Evolutionary conservation across 1,140 invertebrate species (phyloP), one percentile per base, ranked within the genome.

Genomic region (Apolygus lucorum): DNA sequence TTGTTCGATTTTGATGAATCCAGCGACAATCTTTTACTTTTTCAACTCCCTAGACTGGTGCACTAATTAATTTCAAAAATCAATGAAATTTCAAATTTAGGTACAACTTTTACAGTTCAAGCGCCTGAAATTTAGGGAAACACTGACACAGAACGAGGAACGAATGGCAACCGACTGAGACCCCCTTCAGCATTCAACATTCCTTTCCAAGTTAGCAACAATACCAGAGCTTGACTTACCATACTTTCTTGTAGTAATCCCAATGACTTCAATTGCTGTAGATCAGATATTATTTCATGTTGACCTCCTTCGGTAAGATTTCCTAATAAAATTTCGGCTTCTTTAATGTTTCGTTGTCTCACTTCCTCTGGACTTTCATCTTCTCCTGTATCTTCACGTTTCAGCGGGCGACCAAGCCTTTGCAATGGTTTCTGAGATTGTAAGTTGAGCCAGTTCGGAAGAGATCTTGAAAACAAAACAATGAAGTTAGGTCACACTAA

Each of bases 201-300:
- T n/a, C n/a, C n/a, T n/a, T n/a, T n/a, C n/a, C 34, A 42, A 17
- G 34, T 42, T 42, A 42, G 34, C 34, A n/a, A n/a, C n/a, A n/a
- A n/a, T n/a, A n/a, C 17, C 34, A 8, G 34, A 42, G 34, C 34
- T 8, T 11, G 77, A 80, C 84, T 82, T 76, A 90, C 91, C 85
- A 96, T 88, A 76, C 91, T 95, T 79, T 98, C 94, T 77, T 95
- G 93, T 27, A 98, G 81, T 70, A 93, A 88, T 0, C 92, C 94
- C 0, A 97, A 78, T 70, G 90, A 89, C 71, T 87, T 87, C 14
- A 96, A 81, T 72, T 92, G 87, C 29, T 84, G 83, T 42, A 90
- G 84, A 73, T 90, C 91, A 0, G 87, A 86, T 4, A 95, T 81
- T 70, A 96, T 92, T 79, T 95, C 92, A 72, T 89, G 85, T n/a